Percentiles rank a stretch among this genome's conserved stretches.
phyloP scores from a whole-genome alignment of 2,888 invertebrate species.

The Lacanobia oleracea region DNA sequence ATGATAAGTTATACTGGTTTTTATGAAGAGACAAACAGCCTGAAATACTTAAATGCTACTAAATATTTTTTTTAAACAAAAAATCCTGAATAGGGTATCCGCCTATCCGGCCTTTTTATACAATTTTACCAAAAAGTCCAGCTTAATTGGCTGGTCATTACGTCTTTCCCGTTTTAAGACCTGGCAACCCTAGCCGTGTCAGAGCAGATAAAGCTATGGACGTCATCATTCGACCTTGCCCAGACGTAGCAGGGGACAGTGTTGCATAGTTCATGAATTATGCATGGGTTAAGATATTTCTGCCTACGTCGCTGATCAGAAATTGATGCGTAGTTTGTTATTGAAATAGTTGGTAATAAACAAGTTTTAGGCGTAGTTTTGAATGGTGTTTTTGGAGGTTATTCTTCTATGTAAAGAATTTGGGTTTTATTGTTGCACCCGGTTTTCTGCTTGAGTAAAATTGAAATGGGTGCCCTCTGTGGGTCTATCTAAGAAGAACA shows the following conservation, averaged over 20 bases:
- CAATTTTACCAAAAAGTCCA: too few relatives aligned
- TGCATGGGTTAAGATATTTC: conserved; percentile 29
- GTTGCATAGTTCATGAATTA: conserved; percentile 38
- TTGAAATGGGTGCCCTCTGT: too few relatives aligned
- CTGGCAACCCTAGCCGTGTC: conserved; percentile 1
- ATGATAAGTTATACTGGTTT: too few relatives aligned
- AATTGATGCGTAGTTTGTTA: conserved; percentile 22
- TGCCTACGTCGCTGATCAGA: conserved; percentile 8
- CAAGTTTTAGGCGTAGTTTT: background rate
- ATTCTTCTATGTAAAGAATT: background rate
- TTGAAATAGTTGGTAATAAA: background rate
- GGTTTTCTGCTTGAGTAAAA: background rate
- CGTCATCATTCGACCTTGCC: conserved; percentile 53
- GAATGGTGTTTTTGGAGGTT: background rate
- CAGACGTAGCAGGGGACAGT: conserved; percentile 27
- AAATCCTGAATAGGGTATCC: too few relatives aligned
- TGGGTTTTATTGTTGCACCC: background rate
- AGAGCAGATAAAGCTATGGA: conserved; percentile 39
- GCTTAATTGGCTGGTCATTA: too few relatives aligned
- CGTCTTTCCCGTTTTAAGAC: too few relatives aligned
- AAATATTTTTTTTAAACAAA: too few relatives aligned
- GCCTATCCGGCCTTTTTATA: too few relatives aligned
- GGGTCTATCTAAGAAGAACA: too few relatives aligned
- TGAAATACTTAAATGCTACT: too few relatives aligned
- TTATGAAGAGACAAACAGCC: too few relatives aligned